A percentile compares a stretch with the other conserved stretches of the same genome.
Evolutionary conservation across 2,113 vertebrate genomes (phyloP).

Genomic region (Prolemur simus): DNA sequence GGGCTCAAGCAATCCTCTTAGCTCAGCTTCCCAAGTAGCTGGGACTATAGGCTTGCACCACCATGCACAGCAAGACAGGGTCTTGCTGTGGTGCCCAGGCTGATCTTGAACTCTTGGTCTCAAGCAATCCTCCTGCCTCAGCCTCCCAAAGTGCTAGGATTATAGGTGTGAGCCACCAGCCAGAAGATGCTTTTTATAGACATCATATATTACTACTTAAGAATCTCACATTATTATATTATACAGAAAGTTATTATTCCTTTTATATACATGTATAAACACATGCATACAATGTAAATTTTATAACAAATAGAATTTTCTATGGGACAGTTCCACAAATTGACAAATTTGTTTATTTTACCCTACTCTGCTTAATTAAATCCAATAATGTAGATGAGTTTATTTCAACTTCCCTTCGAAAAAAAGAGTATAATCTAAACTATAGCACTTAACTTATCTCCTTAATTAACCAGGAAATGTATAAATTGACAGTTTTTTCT

Average conservation of each 20-base stretch:
- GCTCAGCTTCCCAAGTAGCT: no score
- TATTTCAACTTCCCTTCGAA: background rate
- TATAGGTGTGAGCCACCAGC: background rate
- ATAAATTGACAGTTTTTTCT: background rate
- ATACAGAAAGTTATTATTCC: background rate
- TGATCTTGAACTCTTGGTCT: background rate
- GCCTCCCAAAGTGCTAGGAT: background rate
- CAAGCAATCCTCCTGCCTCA: background rate
- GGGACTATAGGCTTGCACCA: no score
- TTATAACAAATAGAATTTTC: constrained; percentile 3
- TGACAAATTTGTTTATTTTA: background rate
- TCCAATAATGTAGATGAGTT: background rate
- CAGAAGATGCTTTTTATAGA: background rate
- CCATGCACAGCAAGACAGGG: background rate
- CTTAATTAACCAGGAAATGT: background rate
- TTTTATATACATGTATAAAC: background rate
- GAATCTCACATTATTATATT: background rate
- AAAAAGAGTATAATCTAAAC: background rate
- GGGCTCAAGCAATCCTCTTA: no score
- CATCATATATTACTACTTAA: background rate
- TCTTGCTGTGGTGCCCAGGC: background rate
- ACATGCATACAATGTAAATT: background rate
- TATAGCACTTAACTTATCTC: background rate
- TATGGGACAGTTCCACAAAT: background rate
- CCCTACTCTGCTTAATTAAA: background rate